Base-by-base conservation (phyloP, 2,113 vertebrate species). In the Labrus mixtus region DNA sequence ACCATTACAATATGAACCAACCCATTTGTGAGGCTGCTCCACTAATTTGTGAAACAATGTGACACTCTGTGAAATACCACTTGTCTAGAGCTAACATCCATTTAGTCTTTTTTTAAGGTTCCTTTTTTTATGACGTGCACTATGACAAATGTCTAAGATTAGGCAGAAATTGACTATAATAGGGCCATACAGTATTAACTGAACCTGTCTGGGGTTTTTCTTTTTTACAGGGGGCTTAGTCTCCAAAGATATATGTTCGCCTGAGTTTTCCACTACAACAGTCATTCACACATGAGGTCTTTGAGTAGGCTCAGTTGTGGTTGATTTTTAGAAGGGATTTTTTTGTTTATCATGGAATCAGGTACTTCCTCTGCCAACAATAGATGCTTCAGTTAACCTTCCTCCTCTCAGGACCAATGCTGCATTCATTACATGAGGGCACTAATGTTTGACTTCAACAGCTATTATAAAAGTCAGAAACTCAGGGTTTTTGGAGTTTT, bases 401-500 rank as follows among this genome's bases (percentile, higher is more conserved):
- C 68, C 50, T 75, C 73, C 73, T 88, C 88, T 88, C 77, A 86
- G 84, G 82, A 87, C 86, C 65, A 79, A 79, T 78, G 81, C 79
- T 90, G 84, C 86, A 83, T 92, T 84, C 76, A 81, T 78, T 57
- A 83, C 86, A 82, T 12, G 59, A 56, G 70, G 58, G 51, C 43
- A 43, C 25, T 51, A 56, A 72, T 4, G 17, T 39, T 67, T 83
- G 70, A 77, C 63, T 74, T 39, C 5, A 46, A 68, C 8, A 8
- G 53, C 39, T 48, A 3, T 69, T 48, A 11, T 39, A 23, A 53
- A 59, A 78, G 70, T 86, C 72, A 76, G 58, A 64, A 64, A 76
- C 68, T 83, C 82, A 73, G 79, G 75, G 75, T 74, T 66, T 76
- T 58, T 20, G 46, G 46, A 46, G 53, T 76, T 79, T 71, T 79